Evolutionary conservation across 2,888 invertebrate genomes (phyloP), one percentile per base, ranked within the genome.

Genomic region (Conchocele bisecta): DNA sequence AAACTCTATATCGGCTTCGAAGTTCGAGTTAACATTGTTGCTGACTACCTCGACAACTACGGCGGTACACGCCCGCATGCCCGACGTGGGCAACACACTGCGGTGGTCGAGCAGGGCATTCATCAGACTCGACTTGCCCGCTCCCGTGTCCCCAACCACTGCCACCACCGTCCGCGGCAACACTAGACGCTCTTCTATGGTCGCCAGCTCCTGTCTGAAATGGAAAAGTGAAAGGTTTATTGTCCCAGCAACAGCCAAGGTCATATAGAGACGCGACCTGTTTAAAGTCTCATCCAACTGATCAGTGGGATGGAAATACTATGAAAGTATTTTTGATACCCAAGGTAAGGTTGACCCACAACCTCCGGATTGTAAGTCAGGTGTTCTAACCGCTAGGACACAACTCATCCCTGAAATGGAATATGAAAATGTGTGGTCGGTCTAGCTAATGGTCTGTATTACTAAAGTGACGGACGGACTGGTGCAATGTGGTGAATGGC

Each of bases 21-120:
- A 87, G 33, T 70, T 46, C 37, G 65, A 48, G 35, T 63, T 81
- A n/a, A n/a, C 41, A 4, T 71, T 66, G 59, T 85, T 86, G 29
- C 79, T 51, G 2, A 74, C 58, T 3, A 86, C 78, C 61, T 86
- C 83, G 15, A 86, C 86, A 4, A 86, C 86, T 0, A 85, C 86
- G 9, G 87, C 85, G 4, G 87, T 87, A 64, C 87, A 87, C 2
- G 87, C 87, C 31, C 82, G 58, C 59, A 86, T 83, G 4, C 87
- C 85, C 1, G 87, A 87, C 1, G 87, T 87, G 2, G 87, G 87
- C 17, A 87, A 75, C 9, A 86, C 76, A 58, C 75, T 77, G 2
- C 75, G 69, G 28, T 86, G 83, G 54, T 85, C 84, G 28, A 87
- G 66, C 0, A 87, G 56, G 5, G 86, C 87, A 60, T 87, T 87